Base-by-base conservation (phyloP, 2,113 vertebrate genomes). In the Rhabdornis inornatus region DNA sequence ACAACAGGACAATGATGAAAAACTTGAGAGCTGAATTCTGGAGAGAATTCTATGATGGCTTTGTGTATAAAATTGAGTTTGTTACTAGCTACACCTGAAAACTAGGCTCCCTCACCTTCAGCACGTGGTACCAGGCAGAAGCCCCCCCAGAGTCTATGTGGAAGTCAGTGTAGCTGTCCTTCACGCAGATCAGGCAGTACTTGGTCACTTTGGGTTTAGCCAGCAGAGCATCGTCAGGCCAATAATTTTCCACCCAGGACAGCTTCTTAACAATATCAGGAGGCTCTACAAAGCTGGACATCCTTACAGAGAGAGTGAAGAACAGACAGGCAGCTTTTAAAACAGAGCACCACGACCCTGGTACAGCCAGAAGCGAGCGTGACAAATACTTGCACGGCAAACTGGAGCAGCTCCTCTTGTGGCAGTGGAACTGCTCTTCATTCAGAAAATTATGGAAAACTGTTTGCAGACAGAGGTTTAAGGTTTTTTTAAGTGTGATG, bases 131-230 rank as follows among this genome's bases (percentile, higher is more conserved):
- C 99, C 99, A 99, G 27, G 99, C 98, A 1, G 99, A 99, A 63
- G 99, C 99, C 1, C 99, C 99, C 2, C 99, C 99, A 0, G 99
- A 99, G 96, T 99, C 99, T 25, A 99, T 99, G 97, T 99, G 99
- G 96, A 99, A 99, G 97, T 99, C 99, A 0, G 99, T 99, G 96
- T 99, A 99, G 97, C 99, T 99, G 98, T 99, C 99, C 97, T 99
- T 99, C 66, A 99, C 99, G 3, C 99, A 99, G 96, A 99, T 99
- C 76, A 99, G 98, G 97, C 99, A 99, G 97, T 99, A 99, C 97
- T 99, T 99, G 87, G 98, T 99, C 96, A 99, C 99, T 98, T 99
- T 99, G 55, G 99, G 99, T 94, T 99, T 99, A 39, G 98, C 99
- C 13, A 99, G 98, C 87, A 99, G 96, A 24, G 99, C 99, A 8